Evolutionary conservation across 2,797 vertebrate species (phyloP), one percentile per base, ranked within the genome.

Genomic region (Lycodopsis pacificus): DNA sequence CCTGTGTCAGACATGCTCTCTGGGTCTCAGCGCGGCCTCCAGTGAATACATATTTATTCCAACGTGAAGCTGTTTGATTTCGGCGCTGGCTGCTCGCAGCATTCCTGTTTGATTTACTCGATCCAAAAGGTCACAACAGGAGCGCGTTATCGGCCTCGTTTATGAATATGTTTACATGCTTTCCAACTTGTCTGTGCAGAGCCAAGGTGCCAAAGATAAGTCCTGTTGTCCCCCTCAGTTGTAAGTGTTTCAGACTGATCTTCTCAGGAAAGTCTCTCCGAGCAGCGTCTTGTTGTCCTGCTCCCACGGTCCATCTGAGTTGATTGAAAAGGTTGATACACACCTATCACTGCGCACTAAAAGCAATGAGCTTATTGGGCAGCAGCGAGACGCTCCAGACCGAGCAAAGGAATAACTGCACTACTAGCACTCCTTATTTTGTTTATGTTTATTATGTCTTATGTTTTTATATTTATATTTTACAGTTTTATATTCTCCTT

Each of bases 41-140:
- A 86, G 81, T 91, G 77, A 93, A 93, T 94, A 89, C 89, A 92
- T 94, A 92, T 95, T 95, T 93, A 93, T 93, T 94, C 84, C 56
- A 71, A 32, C 76, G 72, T 83, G 85, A 92, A 91, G 90, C 90
- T 84, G 86, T 92, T 94, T 91, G 89, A 92, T 90, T 93, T 93
- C 79, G 82, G 73, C 63, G 83, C 71, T 67, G 63, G 79, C 86
- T 82, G 83, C 81, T 91, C 64, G n/a, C 70, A 78, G 82, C 69
- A 58, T 85, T 93, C 77, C 58, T 84, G 82, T 93, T 94, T 92
- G 89, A 92, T 93, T 93, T 88, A 74, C 76, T 85, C 75, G 80
- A 89, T 90, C 73, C 81, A 91, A 92, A 54, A 93, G 90, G 92
- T 94, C 91, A 93, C 56, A 73, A 70, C 75, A 78, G 82, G 71